These are phyloP conservation scores for Triplophysa tibetana DNA, from an alignment of 2,113 vertebrate genomes.

Conservation along the genomic window DNA sequence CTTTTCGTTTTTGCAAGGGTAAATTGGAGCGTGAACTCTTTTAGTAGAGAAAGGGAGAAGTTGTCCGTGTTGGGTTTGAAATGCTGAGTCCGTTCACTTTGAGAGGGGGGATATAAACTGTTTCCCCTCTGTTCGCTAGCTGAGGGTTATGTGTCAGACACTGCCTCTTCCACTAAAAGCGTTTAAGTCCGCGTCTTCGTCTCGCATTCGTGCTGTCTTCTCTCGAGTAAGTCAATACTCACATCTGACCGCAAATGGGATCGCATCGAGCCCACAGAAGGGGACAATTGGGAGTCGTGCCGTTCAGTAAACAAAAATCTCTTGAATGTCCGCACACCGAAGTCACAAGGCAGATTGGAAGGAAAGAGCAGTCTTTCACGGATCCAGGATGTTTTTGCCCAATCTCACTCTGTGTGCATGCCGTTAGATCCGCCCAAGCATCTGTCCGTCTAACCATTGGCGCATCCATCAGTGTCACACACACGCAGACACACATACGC, in stretches of 20 bases:
- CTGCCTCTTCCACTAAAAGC: constrained; percentile 74
- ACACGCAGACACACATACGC: constrained; percentile 54
- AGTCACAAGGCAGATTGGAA: constrained; percentile 44
- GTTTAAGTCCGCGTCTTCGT: constrained; percentile 65
- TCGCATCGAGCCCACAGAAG: constrained; percentile 51
- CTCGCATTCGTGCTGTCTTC: constrained; percentile 60
- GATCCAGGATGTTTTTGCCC: constrained; percentile 73
- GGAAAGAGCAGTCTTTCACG: constrained; percentile 61
- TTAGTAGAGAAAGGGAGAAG: constrained; percentile 61
- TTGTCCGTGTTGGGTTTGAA: constrained; percentile 64
- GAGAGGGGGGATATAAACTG: constrained; percentile 11
- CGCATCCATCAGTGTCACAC: constrained; percentile 94
- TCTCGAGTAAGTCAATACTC: constrained; percentile 52
- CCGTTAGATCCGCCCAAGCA: constrained; percentile 94
- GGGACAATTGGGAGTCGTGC: neutral
- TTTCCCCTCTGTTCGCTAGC: constrained; percentile 41
- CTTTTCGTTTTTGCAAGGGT: constrained; percentile 43
- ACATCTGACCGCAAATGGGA: constrained; percentile 64
- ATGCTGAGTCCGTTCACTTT: neutral
- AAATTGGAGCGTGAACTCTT: constrained; percentile 63
- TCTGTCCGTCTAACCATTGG: constrained; percentile 95
- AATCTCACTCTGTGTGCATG: constrained; percentile 70
- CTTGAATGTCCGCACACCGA: constrained; percentile 46
- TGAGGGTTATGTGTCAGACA: constrained; percentile 76
- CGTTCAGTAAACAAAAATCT: constrained; percentile 8